Conservation (phyloP, 1,140 invertebrate genomes). For the Condylostylus longicornis region DNA sequence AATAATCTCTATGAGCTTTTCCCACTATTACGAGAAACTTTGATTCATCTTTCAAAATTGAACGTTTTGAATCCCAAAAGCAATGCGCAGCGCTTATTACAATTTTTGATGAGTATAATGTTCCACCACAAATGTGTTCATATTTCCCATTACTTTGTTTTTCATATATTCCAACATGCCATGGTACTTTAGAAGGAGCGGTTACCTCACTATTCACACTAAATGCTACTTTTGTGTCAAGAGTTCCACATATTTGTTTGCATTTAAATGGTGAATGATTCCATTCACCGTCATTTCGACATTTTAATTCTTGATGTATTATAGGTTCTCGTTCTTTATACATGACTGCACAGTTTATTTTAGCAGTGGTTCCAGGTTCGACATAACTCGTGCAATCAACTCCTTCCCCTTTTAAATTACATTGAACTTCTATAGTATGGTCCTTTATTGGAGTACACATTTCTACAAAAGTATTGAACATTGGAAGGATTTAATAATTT, state of each 20-base stretch:
- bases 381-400: background rate
- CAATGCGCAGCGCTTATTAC: constrained; percentile 37
- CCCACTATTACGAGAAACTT: constrained; percentile 29
- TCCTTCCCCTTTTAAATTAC: background rate
- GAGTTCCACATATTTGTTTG: constrained; percentile 16
- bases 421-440: background rate
- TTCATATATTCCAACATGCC: constrained; percentile 40
- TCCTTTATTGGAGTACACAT: too few species aligned
- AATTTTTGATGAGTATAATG: too few species aligned
- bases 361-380: constrained; percentile 11
- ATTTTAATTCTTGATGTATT: constrained; percentile 11
- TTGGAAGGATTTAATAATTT: too few species aligned
- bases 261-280: constrained; percentile 13
- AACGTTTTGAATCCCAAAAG: constrained; percentile 29
- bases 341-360: constrained; percentile 11
- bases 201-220: constrained; percentile 11
- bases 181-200: constrained; percentile 32
- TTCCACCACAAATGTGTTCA: constrained; percentile 36
- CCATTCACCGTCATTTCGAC: constrained; percentile 14
- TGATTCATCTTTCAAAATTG: constrained; percentile 9
- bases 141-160: constrained; percentile 14
- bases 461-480: too few species aligned
- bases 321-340: constrained; percentile 3
- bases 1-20: constrained; percentile 27
- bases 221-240: constrained; percentile 17